Base-by-base conservation (phyloP, 2,888 invertebrate species). In the Lacanobia oleracea region DNA sequence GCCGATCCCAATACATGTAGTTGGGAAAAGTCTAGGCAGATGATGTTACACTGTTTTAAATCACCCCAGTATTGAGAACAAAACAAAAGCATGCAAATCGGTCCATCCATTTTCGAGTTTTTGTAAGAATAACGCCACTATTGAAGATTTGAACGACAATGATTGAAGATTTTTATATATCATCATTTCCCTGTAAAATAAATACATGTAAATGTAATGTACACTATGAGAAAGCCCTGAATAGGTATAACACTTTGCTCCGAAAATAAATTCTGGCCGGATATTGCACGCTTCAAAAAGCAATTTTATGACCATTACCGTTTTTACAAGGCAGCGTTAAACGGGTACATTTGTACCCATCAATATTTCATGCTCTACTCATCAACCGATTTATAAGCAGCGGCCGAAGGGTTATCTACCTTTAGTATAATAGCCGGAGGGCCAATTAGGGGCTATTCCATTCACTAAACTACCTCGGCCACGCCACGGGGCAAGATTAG, bases 381-480 rank as follows among this genome's bases (percentile, higher is more conserved):
- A 85, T 81, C 67, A 65, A 80, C 21, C 74, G 67, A 75, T 75
- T 80, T 77, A 81, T 71, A 76, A 72, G 67, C 63, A 77, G 67
- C 75, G 62, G 77, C 80, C 80, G 69, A 86, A 83, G 87, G 90
- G 89, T 88, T 90, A 89, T 69, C 79, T 83, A 83, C 86, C 88
- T 87, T 85, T 80, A 88, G 65, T 43, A 69, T 88, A 92, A 93
- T 91, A 84, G 93, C 91, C 88, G 60, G 81, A 70, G 89, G 91
- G 90, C 89, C 93, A 93, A 95, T 94, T 95, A 94, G 82, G 86
- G 90, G 81, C 90, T 90, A 91, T 92, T 94, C 90, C 93, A 94
- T 94, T 94, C 94, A 95, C 92, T 93, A 93, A 93, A 92, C 92
- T 91, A 89, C 91, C 85, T 87, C 82, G 67, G 81, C 90, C 93